Percentiles rank a stretch among this genome's conserved stretches.
phyloP scores from a whole-genome alignment of 2,113 vertebrate genomes.

The Grammomys dolichurus region DNA sequence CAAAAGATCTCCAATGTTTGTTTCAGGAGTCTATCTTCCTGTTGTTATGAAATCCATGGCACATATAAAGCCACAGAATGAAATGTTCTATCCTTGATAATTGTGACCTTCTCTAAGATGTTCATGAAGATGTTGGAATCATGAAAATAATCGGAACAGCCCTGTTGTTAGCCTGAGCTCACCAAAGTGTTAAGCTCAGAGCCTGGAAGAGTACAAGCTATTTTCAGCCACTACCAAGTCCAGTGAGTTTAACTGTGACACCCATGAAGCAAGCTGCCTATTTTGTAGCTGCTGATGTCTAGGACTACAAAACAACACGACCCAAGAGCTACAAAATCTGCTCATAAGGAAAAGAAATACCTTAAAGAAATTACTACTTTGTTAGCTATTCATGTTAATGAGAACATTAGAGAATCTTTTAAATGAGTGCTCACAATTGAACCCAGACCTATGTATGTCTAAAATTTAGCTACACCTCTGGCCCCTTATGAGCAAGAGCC shows the following conservation, averaged over 20 bases:
- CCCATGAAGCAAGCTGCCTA: neutral
- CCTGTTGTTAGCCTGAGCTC: neutral
- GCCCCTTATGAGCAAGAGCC: neutral
- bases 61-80: neutral
- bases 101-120: neutral
- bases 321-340: neutral
- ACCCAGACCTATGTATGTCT: neutral
- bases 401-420: neutral
- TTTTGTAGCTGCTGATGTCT: neutral
- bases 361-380: neutral
- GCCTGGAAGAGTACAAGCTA: neutral
- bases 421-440: neutral
- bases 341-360: neutral
- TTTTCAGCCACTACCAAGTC: neutral
- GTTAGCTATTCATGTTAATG: neutral
- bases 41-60: neutral
- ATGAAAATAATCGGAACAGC: neutral
- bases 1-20: neutral
- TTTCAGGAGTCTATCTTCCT: neutral
- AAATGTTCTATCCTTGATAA: neutral
- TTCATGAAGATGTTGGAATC: neutral
- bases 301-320: neutral
- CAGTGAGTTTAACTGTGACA: neutral
- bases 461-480: neutral
- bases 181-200: neutral